Percentiles rank a stretch among this genome's conserved stretches.
Evolutionary conservation across 2,888 invertebrate species (phyloP).

Genomic region (Steinernema hermaphroditum): DNA sequence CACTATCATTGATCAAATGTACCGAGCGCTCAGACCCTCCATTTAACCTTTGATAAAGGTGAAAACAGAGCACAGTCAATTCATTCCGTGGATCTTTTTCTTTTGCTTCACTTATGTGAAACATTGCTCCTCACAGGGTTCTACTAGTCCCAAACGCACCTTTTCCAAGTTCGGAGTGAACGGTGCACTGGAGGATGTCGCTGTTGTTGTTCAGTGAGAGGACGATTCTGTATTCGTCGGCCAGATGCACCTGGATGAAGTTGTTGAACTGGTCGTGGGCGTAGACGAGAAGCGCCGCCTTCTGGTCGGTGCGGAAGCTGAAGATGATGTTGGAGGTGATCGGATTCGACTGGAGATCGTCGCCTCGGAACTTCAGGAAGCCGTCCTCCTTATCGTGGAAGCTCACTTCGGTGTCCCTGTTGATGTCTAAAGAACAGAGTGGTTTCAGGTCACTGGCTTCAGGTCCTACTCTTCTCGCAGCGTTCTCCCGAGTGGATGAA

Average conservation of each 20-base stretch:
- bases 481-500: constrained; percentile 53
- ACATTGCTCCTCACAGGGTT: neutral
- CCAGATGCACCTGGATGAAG: constrained; percentile 60
- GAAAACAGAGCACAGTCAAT: too few species aligned
- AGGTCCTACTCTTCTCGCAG: constrained; percentile 54
- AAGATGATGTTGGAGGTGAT: constrained; percentile 49
- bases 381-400: constrained; percentile 57
- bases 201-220: constrained; percentile 55
- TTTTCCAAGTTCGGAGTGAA: constrained; percentile 46
- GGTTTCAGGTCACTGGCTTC: neutral
- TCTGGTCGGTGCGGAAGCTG: constrained; percentile 58
- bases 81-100: too few species aligned
- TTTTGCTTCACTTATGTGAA: neutral
- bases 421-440: constrained; percentile 48
- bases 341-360: constrained; percentile 45
- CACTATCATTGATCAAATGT: too few species aligned
- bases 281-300: constrained; percentile 54
- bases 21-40: too few species aligned
- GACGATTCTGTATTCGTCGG: constrained; percentile 54
- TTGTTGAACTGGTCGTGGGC: constrained; percentile 61
- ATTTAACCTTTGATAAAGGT: too few species aligned
- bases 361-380: constrained; percentile 44
- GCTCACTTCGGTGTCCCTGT: constrained; percentile 51
- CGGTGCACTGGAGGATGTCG: constrained; percentile 44
- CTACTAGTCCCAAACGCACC: constrained; percentile 11